These are phyloP conservation scores for Nemurella pictetii DNA, from an alignment of 2,888 invertebrate genomes.

Conservation along the genomic window DNA sequence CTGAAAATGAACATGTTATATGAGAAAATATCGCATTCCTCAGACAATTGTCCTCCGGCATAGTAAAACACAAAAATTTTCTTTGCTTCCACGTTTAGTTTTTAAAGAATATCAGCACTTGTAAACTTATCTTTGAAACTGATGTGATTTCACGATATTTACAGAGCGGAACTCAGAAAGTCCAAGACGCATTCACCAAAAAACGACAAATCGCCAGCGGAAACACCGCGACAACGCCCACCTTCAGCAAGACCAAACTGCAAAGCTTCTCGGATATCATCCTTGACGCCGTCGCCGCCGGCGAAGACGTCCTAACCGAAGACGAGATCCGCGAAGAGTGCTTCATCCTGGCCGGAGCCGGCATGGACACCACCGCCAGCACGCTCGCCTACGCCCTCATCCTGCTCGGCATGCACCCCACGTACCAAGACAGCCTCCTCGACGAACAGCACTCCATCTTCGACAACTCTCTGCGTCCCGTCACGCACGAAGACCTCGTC, in stretches of 20 bases:
- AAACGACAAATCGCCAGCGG: too few relatives aligned
- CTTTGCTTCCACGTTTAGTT: too few relatives aligned
- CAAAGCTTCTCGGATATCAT: constrained; percentile 32
- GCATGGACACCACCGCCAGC: constrained; percentile 40
- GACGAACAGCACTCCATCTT: not conserved
- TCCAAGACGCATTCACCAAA: not conserved
- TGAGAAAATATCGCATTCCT: too few relatives aligned
- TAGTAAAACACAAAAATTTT: too few relatives aligned
- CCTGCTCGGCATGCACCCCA: constrained; percentile 37
- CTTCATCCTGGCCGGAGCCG: constrained; percentile 39
- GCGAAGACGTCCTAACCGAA: constrained; percentile 23
- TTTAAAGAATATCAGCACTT: too few relatives aligned
- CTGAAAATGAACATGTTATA: too few relatives aligned
- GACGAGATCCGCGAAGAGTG: constrained; percentile 39
- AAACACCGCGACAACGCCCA: too few relatives aligned
- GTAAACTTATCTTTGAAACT: too few relatives aligned
- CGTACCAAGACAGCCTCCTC: not conserved
- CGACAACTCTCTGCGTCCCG: not conserved
- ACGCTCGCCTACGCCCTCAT: constrained; percentile 33
- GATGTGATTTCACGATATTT: too few relatives aligned
- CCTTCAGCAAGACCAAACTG: too few relatives aligned
- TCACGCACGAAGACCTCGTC: not conserved
- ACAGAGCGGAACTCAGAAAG: not conserved
- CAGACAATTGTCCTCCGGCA: too few relatives aligned
- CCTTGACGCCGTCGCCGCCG: constrained; percentile 16